Evolutionary conservation across 2,797 vertebrate genomes (phyloP).

Genomic region (Enteromius trimaculatus): DNA sequence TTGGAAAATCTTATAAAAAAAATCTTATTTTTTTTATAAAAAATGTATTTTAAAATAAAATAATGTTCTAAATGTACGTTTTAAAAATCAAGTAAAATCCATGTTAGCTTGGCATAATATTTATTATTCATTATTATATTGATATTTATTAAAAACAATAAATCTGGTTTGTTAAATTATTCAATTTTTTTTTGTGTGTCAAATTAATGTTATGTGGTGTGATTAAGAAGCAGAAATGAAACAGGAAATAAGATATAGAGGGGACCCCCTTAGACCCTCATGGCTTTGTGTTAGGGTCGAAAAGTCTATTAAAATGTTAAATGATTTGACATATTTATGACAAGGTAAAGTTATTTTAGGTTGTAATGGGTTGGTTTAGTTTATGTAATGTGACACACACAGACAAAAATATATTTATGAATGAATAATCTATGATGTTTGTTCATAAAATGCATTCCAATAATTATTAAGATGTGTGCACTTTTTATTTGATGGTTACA

Average conservation of each 20-base stretch:
- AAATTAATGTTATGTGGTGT: neutral
- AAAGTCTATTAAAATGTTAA: neutral
- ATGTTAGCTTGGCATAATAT: neutral
- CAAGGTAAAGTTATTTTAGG: neutral
- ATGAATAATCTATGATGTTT: neutral
- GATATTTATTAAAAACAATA: neutral
- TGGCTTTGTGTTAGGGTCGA: neutral
- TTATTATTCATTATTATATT: neutral
- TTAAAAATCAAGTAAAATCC: neutral
- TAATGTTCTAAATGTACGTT: neutral
- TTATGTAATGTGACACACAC: neutral
- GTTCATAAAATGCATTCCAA: neutral
- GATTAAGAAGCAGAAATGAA: neutral
- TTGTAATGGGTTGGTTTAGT: neutral
- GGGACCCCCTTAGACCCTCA: neutral
- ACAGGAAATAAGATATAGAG: neutral
- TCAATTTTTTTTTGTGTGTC: neutral
- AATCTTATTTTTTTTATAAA: no score
- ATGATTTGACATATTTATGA: neutral
- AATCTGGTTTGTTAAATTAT: neutral
- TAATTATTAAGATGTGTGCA: neutral
- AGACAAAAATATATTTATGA: neutral
- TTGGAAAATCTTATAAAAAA: no score
- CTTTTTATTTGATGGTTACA: slow-evolving; percentile 1
- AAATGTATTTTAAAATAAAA: neutral